A percentile compares a stretch with the other conserved stretches of the same genome.
These are phyloP conservation scores for Homalodisca vitripennis DNA, from an alignment of 1,140 invertebrate species.

Conservation along the genomic window DNA sequence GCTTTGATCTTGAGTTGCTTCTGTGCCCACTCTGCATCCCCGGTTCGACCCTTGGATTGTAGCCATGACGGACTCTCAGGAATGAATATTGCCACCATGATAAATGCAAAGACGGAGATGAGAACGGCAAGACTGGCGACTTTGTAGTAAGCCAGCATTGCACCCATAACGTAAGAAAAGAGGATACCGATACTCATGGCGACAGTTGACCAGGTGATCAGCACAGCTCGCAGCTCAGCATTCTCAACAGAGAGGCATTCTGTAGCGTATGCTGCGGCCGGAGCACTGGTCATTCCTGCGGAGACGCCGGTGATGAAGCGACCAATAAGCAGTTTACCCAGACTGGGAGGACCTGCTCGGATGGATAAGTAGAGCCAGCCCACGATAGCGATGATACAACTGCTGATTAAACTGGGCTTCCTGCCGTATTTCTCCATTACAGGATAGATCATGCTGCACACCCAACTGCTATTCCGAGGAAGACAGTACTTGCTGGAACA, in stretches of 20 bases:
- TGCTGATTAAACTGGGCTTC: slow-evolving; percentile 53
- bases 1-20: slow-evolving; percentile 34
- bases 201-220: slow-evolving; percentile 43
- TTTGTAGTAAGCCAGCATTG: slow-evolving; percentile 51
- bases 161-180: slow-evolving; percentile 42
- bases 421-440: slow-evolving; percentile 64
- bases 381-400: slow-evolving; percentile 53
- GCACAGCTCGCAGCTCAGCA: slow-evolving; percentile 42
- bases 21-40: slow-evolving; percentile 38
- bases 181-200: slow-evolving; percentile 40
- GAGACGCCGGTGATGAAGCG: slow-evolving; percentile 52
- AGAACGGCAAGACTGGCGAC: slow-evolving; percentile 50
- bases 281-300: slow-evolving; percentile 36
- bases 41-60: slow-evolving; percentile 36
- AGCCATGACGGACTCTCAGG: slow-evolving; percentile 59
- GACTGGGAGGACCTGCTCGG: slow-evolving; percentile 27
- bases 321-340: slow-evolving; percentile 50
- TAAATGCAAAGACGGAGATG: slow-evolving; percentile 46
- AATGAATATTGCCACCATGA: slow-evolving; percentile 44
- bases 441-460: slow-evolving; percentile 53
- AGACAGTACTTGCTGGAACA: slow-evolving; percentile 57
- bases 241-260: slow-evolving; percentile 51
- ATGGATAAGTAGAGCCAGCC: slow-evolving; percentile 56
- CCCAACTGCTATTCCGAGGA: slow-evolving; percentile 55
- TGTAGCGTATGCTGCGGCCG: slow-evolving; percentile 47